Base-by-base conservation (phyloP, 2,888 invertebrate genomes). In the Anticlea derivata region DNA sequence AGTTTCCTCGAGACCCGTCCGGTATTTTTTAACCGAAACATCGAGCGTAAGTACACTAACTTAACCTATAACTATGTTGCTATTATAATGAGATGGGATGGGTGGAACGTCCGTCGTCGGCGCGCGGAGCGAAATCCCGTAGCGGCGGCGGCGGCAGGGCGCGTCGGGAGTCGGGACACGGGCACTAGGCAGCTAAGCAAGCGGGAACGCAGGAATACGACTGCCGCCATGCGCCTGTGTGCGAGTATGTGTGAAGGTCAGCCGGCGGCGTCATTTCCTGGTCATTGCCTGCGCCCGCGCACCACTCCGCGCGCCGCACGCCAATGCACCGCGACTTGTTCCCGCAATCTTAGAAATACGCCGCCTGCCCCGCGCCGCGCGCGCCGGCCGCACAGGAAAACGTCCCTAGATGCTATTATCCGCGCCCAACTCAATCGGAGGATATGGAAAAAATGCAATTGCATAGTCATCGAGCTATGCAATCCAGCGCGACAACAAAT, bases 231-330 rank as follows among this genome's bases (percentile, higher is more conserved):
- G 60, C 55, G 63, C 45, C 65, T 65, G 68, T 68, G 73, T 63
- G 69, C 52, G 74, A 65, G 60, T 63, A 63, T 68, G 65, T 70
- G 60, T 65, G 88, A 89, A 89, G 88, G 88, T 87, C 88, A 88
- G 68, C 75, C 73, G 87, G 83, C 87, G 86, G 87, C 88, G 86
- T 86, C 87, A 87, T 88, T 88, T 89, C 88, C 88, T 89, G 88
- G 88, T 88, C 88, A 88, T 85, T 87, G 88, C 74, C 86, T 82
- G 85, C 77, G 75, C 79, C 74, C 71, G 80, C 80, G 77, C 73
- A 54, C 55, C 70, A 60, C 69, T 35, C 35, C 63, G 70, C 63
- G 68, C 67, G 54, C 65, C 66, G 60, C 61, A 53, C 68, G 47
- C 51, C 65, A 57, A 52, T 61, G 58, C 57, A 55, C 57, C 61